Percentiles rank a stretch among this genome's conserved stretches.
Evolutionary conservation across 1,140 invertebrate genomes (phyloP).

Genomic region (Lepidostoma basale): DNA sequence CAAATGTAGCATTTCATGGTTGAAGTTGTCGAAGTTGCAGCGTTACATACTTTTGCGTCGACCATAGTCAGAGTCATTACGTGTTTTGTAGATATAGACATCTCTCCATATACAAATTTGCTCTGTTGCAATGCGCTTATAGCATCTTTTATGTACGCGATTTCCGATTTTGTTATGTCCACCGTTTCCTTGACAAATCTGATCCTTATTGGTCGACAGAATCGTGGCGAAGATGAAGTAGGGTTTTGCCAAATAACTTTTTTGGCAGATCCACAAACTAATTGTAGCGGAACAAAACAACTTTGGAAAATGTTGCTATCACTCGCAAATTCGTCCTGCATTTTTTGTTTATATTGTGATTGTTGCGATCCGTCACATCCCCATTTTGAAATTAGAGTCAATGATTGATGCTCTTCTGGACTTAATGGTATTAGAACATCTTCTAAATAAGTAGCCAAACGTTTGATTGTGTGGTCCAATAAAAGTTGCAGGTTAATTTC

Average conservation of each 20-base stretch:
- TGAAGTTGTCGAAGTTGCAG: too few species aligned
- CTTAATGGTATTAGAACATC: neutral
- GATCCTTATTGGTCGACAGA: slow-evolving; percentile 47
- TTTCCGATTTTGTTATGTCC: slow-evolving; percentile 47
- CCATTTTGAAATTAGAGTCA: neutral
- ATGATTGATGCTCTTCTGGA: neutral
- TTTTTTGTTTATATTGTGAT: neutral
- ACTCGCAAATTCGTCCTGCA: neutral
- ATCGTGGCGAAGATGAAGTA: slow-evolving; percentile 47
- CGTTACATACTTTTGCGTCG: too few species aligned
- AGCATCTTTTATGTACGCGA: slow-evolving; percentile 38
- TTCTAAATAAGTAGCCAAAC: neutral
- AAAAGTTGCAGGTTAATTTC: neutral
- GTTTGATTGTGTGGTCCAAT: neutral
- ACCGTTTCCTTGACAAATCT: slow-evolving; percentile 45
- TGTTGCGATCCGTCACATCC: neutral
- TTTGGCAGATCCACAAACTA: slow-evolving; percentile 33
- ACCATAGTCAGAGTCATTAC: too few species aligned
- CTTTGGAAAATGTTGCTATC: neutral
- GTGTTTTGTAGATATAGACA: neutral
- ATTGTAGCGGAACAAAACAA: neutral
- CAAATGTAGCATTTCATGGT: too few species aligned
- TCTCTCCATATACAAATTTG: neutral
- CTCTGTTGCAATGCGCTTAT: neutral
- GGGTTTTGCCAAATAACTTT: slow-evolving; percentile 49